A percentile compares a stretch with the other conserved stretches of the same genome.
phyloP scores from a whole-genome alignment of 2,797 vertebrate species.

The Chrysocyon brachyurus region DNA sequence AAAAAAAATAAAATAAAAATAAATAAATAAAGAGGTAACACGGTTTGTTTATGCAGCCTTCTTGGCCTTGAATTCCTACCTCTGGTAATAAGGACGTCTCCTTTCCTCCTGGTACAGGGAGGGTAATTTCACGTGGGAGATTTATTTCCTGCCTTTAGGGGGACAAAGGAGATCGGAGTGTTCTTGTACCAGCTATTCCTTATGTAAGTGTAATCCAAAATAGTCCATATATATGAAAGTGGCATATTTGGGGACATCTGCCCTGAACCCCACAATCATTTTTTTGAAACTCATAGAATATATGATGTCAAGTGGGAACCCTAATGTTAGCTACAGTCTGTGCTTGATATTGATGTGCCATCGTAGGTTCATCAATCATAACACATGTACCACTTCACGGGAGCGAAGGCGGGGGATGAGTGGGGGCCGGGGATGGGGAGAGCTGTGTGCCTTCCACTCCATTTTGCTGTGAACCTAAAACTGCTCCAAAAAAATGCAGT shows the following conservation, averaged over 20 bases:
- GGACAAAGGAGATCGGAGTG: neutral
- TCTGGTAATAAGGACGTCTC: neutral
- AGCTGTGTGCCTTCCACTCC: neutral
- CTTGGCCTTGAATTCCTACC: neutral
- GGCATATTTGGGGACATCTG: neutral
- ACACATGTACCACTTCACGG: neutral
- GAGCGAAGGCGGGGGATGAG: accelerated
- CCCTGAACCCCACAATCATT: neutral
- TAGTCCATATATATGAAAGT: neutral
- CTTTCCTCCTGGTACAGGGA: neutral
- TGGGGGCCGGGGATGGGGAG: neutral
- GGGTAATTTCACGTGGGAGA: neutral
- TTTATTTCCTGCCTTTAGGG: neutral
- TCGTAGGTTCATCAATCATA: neutral
- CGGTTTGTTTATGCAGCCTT: neutral
- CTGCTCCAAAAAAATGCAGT: neutral
- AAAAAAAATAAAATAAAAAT: too few species aligned
- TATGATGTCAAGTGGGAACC: neutral
- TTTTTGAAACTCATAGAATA: neutral
- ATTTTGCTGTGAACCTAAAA: neutral
- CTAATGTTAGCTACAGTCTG: neutral
- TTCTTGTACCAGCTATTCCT: neutral
- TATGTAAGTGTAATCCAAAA: neutral
- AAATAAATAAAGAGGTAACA: neutral
- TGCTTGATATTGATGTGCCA: neutral